These are phyloP conservation scores for Muscicapa adusta DNA, from an alignment of 2,113 vertebrate species.

Conservation along the genomic window DNA sequence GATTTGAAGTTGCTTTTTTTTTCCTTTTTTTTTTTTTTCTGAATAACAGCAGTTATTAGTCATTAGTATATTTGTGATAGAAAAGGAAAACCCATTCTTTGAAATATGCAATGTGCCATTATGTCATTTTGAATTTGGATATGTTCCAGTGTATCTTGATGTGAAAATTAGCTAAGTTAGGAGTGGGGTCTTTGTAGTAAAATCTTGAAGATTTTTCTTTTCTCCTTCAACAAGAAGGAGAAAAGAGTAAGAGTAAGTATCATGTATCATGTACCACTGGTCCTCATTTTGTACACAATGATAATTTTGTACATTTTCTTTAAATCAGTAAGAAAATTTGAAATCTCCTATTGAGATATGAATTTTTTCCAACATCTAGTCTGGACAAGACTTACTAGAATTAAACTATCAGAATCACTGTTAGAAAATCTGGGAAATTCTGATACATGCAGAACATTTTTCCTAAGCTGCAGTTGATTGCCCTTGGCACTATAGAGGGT, in stretches of 20 bases:
- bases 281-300: background rate
- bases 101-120: background rate
- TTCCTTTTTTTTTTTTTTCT: background rate
- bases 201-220: background rate
- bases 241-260: background rate
- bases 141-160: background rate
- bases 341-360: background rate
- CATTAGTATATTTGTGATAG: background rate
- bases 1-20: background rate
- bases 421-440: slow-evolving; percentile 11
- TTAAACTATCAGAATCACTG: background rate
- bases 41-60: background rate
- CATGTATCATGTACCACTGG: background rate
- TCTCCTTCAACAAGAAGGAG: background rate
- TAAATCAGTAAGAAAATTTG: background rate
- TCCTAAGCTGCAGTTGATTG: slow-evolving; percentile 6
- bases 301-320: background rate
- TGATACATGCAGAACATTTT: background rate
- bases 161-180: background rate
- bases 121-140: background rate
- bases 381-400: background rate
- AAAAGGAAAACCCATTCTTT: background rate
- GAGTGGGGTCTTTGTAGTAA: background rate
- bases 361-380: background rate
- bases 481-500: slow-evolving; percentile 3